Evolutionary conservation across 2,113 vertebrate genomes (phyloP), one percentile per base, ranked within the genome.

Genomic region (Bos indicus): DNA sequence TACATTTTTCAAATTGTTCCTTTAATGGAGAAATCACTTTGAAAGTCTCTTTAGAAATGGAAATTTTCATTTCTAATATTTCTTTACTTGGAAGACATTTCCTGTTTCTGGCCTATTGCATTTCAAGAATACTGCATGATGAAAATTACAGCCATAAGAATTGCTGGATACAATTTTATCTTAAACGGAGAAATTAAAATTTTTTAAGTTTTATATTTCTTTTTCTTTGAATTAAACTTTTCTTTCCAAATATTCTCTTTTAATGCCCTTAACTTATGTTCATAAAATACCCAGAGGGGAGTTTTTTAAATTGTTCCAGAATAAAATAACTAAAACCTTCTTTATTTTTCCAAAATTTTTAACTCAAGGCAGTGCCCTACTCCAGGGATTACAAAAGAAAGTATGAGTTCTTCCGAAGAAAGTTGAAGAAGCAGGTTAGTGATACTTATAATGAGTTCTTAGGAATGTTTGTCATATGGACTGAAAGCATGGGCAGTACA

Each of bases 311-410:
- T 96, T 96, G 9, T 95, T 95, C 54, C n/a, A 89, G 74, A 82
- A 80, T 90, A 56, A 91, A 97, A 62, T 59, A 93, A 90, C 52
- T 84, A 95, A 98, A 98, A 96, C 43, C 48, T 88, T 97, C 36
- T 97, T 96, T 88, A 57, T 97, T 96, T 96, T 96, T 78, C 86
- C n/a, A 67, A 95, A 88, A 60, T 87, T 96, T 95, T 91, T 94
- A n/a, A 95, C 84, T 93, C 71, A 96, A 99, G 99, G 99, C 99
- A 87, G 99, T 99, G 99, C 99, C 99, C 99, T 99, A 99, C 98
- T 99, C 99, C 98, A 99, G 99, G 98, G 99, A 99, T 98, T 99
- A 99, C 97, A 99, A 99, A 98, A 99, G 99, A 97, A 99, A 99
- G 97, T 99, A 99, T 43, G 99, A 99, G 56, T 99, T 99, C 99